A percentile compares a stretch with the other conserved stretches of the same genome.
Evolutionary conservation across 2,797 vertebrate species (phyloP).

Genomic region (Hypotaenidia philippensis): DNA sequence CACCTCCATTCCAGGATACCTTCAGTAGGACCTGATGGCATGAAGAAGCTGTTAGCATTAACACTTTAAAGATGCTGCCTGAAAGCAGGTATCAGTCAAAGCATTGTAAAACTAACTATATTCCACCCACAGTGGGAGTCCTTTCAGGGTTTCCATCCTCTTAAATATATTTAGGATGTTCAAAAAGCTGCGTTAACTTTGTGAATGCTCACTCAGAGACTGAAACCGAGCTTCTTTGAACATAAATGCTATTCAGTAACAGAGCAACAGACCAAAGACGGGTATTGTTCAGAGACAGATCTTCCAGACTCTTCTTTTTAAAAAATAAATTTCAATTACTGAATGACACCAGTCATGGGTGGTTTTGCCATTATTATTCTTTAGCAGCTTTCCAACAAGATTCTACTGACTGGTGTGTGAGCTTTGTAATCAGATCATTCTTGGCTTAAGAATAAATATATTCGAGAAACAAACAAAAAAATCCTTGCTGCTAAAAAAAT

Average conservation of each 20-base stretch:
- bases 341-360: not conserved
- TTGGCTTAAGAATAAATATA: not conserved
- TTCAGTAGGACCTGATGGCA: not conserved
- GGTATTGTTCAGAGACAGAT: not conserved
- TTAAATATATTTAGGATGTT: slow-evolving; percentile 18
- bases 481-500: not conserved
- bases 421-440: not conserved
- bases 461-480: not conserved
- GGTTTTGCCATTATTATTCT: not conserved
- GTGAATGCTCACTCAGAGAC: not conserved
- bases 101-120: not conserved
- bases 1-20: not conserved
- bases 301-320: not conserved
- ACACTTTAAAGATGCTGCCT: not conserved
- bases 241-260: not conserved
- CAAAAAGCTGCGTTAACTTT: not conserved
- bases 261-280: not conserved
- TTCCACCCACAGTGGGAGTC: not conserved
- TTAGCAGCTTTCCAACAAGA: slow-evolving; percentile 7
- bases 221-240: not conserved
- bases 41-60: slow-evolving; percentile 7
- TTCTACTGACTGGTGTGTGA: not conserved
- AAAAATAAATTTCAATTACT: not conserved
- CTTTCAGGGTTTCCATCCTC: not conserved
- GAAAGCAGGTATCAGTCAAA: not conserved